These are phyloP conservation scores for Ricordea florida DNA, from an alignment of 92 coral and sea anemone species.

Conservation along the genomic window DNA sequence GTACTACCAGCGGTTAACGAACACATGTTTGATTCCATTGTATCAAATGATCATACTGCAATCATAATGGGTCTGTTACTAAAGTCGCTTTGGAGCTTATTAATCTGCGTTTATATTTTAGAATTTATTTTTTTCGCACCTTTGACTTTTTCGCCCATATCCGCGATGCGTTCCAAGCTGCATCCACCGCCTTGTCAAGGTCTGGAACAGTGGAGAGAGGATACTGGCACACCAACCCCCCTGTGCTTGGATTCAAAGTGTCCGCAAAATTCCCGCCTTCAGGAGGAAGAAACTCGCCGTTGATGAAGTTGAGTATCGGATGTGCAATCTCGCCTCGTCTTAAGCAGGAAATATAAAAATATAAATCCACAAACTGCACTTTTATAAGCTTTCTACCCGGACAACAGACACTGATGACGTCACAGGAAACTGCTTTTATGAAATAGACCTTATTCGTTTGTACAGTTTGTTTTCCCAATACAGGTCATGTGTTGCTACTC, in stretches of 20 bases:
- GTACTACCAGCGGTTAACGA: too few relatives aligned
- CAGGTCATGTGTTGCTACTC: too few relatives aligned
- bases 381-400: background rate
- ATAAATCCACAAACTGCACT: background rate
- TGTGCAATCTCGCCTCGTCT: conserved; percentile 39
- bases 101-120: background rate
- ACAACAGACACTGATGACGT: too few relatives aligned
- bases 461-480: too few relatives aligned
- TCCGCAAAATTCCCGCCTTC: conserved; percentile 42
- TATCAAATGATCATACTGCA: too few relatives aligned
- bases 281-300: conserved; percentile 62
- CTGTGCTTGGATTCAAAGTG: conserved; percentile 59
- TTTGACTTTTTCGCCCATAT: conserved; percentile 48
- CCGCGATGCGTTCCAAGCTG: conserved; percentile 51
- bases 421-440: too few relatives aligned
- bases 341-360: background rate
- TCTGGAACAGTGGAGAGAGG: conserved; percentile 47
- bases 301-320: conserved; percentile 55
- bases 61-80: too few relatives aligned
- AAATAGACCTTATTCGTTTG: too few relatives aligned
- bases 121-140: background rate
- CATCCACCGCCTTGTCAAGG: conserved; percentile 50
- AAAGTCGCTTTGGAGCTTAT: background rate
- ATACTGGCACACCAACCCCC: conserved; percentile 51
- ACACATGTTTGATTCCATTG: too few relatives aligned